Percentiles rank a stretch among this genome's conserved stretches.
These are phyloP conservation scores for Cactoblastis cactorum DNA, from an alignment of 2,888 invertebrate genomes.

Conservation along the genomic window DNA sequence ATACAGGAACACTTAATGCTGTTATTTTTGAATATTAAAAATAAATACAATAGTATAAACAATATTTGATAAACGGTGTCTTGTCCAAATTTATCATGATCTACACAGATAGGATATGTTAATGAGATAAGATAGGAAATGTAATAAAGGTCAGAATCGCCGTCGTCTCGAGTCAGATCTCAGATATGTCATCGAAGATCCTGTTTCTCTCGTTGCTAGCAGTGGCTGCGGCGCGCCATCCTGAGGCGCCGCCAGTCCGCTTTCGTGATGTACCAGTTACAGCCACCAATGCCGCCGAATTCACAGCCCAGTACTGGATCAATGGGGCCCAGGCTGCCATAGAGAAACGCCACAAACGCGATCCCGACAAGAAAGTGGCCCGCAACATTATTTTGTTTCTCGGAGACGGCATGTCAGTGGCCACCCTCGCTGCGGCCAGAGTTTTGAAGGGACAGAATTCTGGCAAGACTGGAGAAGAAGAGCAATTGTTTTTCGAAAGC, in stretches of 20 bases:
- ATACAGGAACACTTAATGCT: too few species aligned
- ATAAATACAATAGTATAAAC: too few species aligned
- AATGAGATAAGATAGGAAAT: not conserved
- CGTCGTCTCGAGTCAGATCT: not conserved
- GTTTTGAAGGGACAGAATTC: slow-evolving; percentile 81
- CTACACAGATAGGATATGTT: slow-evolving; percentile 67
- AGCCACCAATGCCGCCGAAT: slow-evolving; percentile 6
- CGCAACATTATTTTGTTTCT: slow-evolving; percentile 84
- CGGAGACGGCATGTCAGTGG: slow-evolving; percentile 87
- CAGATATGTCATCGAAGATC: not conserved
- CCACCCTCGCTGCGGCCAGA: slow-evolving; percentile 83
- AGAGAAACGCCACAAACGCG: slow-evolving; percentile 33
- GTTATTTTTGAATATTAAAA: too few species aligned
- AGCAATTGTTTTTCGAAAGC: slow-evolving; percentile 78
- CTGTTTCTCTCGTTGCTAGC: not conserved
- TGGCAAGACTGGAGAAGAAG: slow-evolving; percentile 78
- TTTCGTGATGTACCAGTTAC: too few species aligned
- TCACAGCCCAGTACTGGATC: slow-evolving; percentile 60
- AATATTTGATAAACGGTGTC: too few species aligned
- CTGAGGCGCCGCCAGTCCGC: not conserved
- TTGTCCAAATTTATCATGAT: slow-evolving; percentile 81
- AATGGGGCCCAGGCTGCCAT: slow-evolving; percentile 61
- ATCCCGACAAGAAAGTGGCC: slow-evolving; percentile 23
- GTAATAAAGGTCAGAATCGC: not conserved
- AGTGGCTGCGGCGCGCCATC: not conserved